Evolutionary conservation across 2,888 invertebrate genomes (phyloP).

Genomic region (Ptychoptera albimana): DNA sequence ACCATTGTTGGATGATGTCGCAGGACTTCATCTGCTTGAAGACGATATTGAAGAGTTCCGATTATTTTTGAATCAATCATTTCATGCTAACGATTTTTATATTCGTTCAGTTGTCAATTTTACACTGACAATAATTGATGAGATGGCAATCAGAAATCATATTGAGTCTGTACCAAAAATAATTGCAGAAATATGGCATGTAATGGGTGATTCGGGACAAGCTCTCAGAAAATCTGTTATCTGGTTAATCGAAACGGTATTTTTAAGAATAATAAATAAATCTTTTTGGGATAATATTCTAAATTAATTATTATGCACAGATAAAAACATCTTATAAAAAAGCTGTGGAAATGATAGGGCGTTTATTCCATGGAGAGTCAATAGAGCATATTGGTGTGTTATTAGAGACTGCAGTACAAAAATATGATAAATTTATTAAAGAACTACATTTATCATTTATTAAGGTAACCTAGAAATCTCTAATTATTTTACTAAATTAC

Average conservation of each 20-base stretch:
- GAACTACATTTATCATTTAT: slow-evolving; percentile 51
- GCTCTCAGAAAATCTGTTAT: slow-evolving; percentile 59
- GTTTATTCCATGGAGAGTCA: slow-evolving; percentile 57
- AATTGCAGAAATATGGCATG: slow-evolving; percentile 66
- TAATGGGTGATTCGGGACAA: slow-evolving; percentile 71
- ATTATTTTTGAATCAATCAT: slow-evolving; percentile 56
- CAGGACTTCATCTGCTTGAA: slow-evolving; percentile 48
- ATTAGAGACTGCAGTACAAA: slow-evolving; percentile 51
- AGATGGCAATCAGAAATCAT: slow-evolving; percentile 59
- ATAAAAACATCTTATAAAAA: slow-evolving; percentile 56
- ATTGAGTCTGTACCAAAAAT: slow-evolving; percentile 65
- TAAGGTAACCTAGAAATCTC: no score
- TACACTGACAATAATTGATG: slow-evolving; percentile 53
- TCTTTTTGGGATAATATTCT: not conserved
- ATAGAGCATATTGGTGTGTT: slow-evolving; percentile 52
- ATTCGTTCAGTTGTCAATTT: slow-evolving; percentile 60
- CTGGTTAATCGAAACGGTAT: slow-evolving; percentile 52
- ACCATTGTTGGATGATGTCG: slow-evolving; percentile 49
- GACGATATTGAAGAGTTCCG: slow-evolving; percentile 41
- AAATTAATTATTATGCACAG: slow-evolving; percentile 17
- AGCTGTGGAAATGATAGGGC: slow-evolving; percentile 48
- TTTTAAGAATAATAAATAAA: not conserved
- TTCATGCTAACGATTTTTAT: slow-evolving; percentile 68
- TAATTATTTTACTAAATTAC: no score
- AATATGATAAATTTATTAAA: slow-evolving; percentile 64